A percentile compares a stretch with the other conserved stretches of the same genome.
phyloP scores from a whole-genome alignment of 1,140 invertebrate species.

The Riptortus pedestris region DNA sequence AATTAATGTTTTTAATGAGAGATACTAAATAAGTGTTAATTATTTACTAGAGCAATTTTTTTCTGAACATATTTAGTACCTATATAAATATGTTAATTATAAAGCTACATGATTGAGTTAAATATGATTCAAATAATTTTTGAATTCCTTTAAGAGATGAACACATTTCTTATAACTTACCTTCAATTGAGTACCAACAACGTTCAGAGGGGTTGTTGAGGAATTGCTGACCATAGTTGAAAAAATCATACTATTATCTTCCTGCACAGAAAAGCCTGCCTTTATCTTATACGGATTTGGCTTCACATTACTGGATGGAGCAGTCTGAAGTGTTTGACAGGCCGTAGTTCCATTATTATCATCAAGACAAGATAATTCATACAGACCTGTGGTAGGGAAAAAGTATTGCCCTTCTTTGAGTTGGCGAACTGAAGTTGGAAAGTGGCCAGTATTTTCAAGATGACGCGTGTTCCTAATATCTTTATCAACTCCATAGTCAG shows the following conservation, averaged over 20 bases:
- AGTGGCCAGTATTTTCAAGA: constrained; percentile 47
- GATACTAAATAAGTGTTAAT: too few relatives aligned
- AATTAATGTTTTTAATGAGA: too few relatives aligned
- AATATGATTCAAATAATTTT: too few relatives aligned
- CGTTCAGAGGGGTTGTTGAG: neutral
- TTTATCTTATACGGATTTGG: neutral
- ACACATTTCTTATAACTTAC: too few relatives aligned
- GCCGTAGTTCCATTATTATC: constrained; percentile 32
- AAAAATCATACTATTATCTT: neutral
- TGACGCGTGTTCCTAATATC: constrained; percentile 44
- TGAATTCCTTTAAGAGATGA: too few relatives aligned
- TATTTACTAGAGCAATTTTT: too few relatives aligned
- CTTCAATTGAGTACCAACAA: neutral
- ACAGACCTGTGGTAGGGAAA: constrained; percentile 44
- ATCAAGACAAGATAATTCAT: constrained; percentile 33
- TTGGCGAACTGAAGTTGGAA: constrained; percentile 45
- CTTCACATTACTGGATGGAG: neutral
- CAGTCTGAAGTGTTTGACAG: neutral
- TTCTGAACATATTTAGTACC: too few relatives aligned
- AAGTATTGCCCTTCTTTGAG: constrained; percentile 45
- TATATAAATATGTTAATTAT: too few relatives aligned
- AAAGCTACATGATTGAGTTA: too few relatives aligned
- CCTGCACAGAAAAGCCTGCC: neutral
- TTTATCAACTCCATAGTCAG: constrained; percentile 27
- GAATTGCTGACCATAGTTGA: neutral